These are phyloP conservation scores for Bungarus multicinctus DNA, from an alignment of 2,113 vertebrate genomes.

Conservation along the genomic window DNA sequence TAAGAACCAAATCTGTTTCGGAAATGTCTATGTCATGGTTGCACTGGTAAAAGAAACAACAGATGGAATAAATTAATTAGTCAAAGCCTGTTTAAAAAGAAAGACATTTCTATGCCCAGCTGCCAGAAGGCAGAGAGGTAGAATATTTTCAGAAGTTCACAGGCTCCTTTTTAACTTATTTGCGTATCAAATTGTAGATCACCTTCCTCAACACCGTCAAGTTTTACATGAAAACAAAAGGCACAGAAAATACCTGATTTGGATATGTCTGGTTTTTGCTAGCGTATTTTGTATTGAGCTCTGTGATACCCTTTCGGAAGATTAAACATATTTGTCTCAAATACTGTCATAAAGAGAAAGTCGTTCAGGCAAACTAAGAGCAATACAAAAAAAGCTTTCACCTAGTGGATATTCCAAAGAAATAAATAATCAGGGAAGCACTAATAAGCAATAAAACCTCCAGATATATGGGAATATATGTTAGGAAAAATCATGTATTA, in stretches of 20 bases:
- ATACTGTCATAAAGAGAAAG: background rate
- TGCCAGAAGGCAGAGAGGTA: conserved; percentile 71
- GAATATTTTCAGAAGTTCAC: conserved; percentile 53
- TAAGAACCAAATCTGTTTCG: conserved; percentile 73
- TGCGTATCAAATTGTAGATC: conserved; percentile 26
- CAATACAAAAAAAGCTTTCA: background rate
- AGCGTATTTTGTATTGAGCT: conserved; percentile 4
- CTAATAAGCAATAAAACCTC: background rate
- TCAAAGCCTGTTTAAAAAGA: conserved; percentile 81
- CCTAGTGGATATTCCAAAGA: background rate
- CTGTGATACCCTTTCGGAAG: conserved; percentile 29
- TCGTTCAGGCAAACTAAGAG: background rate
- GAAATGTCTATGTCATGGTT: conserved; percentile 78
- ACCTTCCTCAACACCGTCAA: conserved; percentile 55
- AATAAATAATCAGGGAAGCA: background rate
- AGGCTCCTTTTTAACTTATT: conserved; percentile 61
- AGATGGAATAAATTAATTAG: conserved; percentile 90
- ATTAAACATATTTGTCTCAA: conserved; percentile 25
- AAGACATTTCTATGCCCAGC: conserved; percentile 84
- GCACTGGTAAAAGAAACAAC: conserved; percentile 73
- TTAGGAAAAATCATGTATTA: background rate
- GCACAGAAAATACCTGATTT: conserved; percentile 47
- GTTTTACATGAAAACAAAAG: conserved; percentile 56
- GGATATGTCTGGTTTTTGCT: background rate
- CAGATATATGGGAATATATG: background rate